A percentile compares a stretch with the other conserved stretches of the same genome.
These are phyloP conservation scores for Patiria pectinifera DNA, from an alignment of 53 echinoderm and acorn worm species.

Conservation along the genomic window DNA sequence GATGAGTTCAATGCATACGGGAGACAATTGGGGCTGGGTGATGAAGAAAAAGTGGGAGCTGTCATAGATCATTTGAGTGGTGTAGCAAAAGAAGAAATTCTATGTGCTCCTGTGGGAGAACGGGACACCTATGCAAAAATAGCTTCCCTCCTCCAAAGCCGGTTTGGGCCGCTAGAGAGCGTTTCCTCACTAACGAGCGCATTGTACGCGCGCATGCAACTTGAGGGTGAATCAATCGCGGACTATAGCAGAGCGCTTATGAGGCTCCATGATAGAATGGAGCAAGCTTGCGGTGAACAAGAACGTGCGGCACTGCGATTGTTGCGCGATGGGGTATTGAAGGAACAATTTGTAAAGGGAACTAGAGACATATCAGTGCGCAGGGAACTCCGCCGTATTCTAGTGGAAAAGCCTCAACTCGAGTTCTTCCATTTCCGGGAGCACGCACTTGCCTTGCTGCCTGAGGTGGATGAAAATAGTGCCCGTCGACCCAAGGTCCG, in stretches of 20 bases:
- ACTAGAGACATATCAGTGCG: not conserved
- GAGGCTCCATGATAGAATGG: slow-evolving; percentile 36
- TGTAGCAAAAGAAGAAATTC: too few species aligned
- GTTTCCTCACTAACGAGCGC: slow-evolving; percentile 28
- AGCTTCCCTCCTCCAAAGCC: too few species aligned
- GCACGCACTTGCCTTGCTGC: not conserved
- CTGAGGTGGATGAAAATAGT: not conserved
- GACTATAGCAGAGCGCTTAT: slow-evolving; percentile 37
- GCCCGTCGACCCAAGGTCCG: slow-evolving; percentile 10
- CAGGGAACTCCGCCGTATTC: not conserved
- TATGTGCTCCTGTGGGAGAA: too few species aligned
- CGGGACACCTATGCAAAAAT: too few species aligned
- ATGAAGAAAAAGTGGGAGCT: too few species aligned
- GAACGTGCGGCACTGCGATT: not conserved
- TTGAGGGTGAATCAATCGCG: not conserved
- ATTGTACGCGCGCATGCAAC: not conserved
- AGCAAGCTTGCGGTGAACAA: slow-evolving; percentile 2
- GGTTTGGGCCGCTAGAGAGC: too few species aligned
- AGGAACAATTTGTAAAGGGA: slow-evolving; percentile 12
- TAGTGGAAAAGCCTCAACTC: not conserved
- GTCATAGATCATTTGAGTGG: too few species aligned
- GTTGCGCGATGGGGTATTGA: not conserved
- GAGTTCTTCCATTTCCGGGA: too few species aligned
- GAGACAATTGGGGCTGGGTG: too few species aligned
- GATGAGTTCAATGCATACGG: too few species aligned